These are phyloP conservation scores for Todiramphus chloris DNA, from an alignment of 2,113 vertebrate genomes.

Conservation along the genomic window DNA sequence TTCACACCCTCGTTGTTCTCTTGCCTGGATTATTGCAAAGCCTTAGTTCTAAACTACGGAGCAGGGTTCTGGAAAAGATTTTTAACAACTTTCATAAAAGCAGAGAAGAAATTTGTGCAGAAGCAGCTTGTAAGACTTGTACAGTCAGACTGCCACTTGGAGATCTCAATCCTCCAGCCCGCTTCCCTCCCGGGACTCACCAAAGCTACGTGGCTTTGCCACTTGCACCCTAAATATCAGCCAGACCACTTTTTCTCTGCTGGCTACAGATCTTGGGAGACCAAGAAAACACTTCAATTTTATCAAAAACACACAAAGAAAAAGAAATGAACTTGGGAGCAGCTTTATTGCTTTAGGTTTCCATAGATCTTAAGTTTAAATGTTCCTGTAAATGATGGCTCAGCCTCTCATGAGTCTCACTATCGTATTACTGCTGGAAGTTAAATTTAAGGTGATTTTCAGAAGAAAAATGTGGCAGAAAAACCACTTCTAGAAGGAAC, in stretches of 20 bases:
- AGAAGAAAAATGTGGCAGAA: not conserved
- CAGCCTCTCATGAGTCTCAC: not conserved
- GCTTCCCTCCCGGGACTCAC: not conserved
- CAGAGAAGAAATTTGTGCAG: not conserved
- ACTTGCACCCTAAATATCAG: not conserved
- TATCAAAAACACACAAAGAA: no score
- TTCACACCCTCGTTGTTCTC: not conserved
- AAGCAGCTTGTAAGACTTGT: not conserved
- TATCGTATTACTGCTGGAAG: not conserved
- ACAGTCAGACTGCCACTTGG: not conserved
- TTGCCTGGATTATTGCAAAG: not conserved
- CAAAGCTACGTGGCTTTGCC: not conserved
- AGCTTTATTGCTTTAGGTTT: not conserved
- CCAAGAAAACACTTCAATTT: not conserved
- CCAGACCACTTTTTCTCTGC: not conserved
- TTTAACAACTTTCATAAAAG: not conserved
- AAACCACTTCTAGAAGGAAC: not conserved
- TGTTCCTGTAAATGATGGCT: not conserved
- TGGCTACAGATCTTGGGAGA: not conserved
- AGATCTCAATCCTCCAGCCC: accelerated
- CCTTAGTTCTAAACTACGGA: not conserved
- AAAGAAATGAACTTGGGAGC: no score
- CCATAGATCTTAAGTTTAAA: not conserved
- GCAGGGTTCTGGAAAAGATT: not conserved
- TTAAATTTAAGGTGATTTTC: not conserved